Percentiles rank a stretch among this genome's conserved stretches.
Conservation (phyloP, 2,888 invertebrate genomes). For the Camptogramma bilineatum region DNA sequence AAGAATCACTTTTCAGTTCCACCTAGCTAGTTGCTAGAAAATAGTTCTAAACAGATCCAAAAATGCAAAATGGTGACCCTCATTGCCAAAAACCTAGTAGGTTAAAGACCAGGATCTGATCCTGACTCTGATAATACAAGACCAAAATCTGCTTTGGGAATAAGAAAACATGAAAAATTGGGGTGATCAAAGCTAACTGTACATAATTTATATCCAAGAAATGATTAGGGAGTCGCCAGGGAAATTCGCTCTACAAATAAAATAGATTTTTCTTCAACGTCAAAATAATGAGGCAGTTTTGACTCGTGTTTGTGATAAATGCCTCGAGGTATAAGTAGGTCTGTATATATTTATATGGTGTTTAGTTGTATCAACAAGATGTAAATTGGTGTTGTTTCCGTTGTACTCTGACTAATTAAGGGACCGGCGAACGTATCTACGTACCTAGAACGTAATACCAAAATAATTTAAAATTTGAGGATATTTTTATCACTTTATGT, state of each 20-base stretch:
- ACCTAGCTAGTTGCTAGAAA: too few species aligned
- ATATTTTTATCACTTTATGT: too few species aligned
- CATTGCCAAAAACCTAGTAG: background rate
- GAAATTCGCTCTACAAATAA: slow-evolving; percentile 40
- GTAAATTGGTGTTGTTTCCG: too few species aligned
- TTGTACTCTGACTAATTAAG: too few species aligned
- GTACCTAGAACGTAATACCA: too few species aligned
- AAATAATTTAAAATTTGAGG: too few species aligned
- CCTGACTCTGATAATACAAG: background rate
- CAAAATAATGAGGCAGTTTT: slow-evolving; percentile 36
- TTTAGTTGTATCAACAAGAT: too few species aligned
- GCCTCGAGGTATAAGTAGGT: slow-evolving; percentile 4
- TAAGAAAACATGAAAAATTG: slow-evolving; percentile 16
- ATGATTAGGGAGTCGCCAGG: slow-evolving; percentile 39
- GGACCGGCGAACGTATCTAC: too few species aligned
- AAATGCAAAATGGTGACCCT: too few species aligned
- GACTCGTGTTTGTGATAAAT: slow-evolving; percentile 34
- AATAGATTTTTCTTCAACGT: slow-evolving; percentile 35
- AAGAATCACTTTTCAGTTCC: too few species aligned
- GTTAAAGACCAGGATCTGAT: background rate
- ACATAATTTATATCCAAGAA: slow-evolving; percentile 40
- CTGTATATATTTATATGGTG: too few species aligned
- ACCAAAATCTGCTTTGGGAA: background rate
- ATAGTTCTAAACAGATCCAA: too few species aligned
- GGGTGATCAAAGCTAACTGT: slow-evolving; percentile 20